Conservation (phyloP, 1,140 invertebrate species). For the Heliconius himera region DNA sequence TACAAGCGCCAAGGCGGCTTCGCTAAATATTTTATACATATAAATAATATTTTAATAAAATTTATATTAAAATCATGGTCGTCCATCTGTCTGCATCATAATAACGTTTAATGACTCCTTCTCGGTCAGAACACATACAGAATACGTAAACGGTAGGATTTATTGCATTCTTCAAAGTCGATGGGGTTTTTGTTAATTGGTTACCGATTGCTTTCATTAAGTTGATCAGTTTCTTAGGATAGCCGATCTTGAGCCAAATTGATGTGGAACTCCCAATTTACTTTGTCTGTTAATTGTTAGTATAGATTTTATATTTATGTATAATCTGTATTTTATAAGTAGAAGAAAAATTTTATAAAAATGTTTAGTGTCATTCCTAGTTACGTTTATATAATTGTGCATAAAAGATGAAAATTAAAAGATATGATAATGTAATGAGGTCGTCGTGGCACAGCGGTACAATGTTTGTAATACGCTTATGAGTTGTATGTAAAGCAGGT, state of each 20-base stretch:
- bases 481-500: too few species aligned
- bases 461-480: too few species aligned
- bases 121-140: constrained; percentile 47
- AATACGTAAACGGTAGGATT: constrained; percentile 44
- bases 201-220: constrained; percentile 36
- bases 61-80: constrained; percentile 18
- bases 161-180: constrained; percentile 42
- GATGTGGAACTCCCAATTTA: not conserved
- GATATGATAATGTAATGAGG: too few species aligned
- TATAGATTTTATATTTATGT: not conserved
- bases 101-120: constrained; percentile 55
- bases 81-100: constrained; percentile 45
- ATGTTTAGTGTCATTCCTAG: not conserved
- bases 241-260: not conserved
- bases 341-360: not conserved
- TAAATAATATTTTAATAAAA: not conserved
- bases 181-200: constrained; percentile 35
- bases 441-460: too few species aligned
- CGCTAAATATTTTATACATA: too few species aligned
- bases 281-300: not conserved
- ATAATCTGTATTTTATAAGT: not conserved
- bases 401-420: too few species aligned
- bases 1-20: too few species aligned
- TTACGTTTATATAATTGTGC: too few species aligned
- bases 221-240: not conserved